A percentile compares a stretch with the other conserved stretches of the same genome.
phyloP scores from a whole-genome alignment of 2,888 invertebrate genomes.

The Stenchaetothrips biformis region DNA sequence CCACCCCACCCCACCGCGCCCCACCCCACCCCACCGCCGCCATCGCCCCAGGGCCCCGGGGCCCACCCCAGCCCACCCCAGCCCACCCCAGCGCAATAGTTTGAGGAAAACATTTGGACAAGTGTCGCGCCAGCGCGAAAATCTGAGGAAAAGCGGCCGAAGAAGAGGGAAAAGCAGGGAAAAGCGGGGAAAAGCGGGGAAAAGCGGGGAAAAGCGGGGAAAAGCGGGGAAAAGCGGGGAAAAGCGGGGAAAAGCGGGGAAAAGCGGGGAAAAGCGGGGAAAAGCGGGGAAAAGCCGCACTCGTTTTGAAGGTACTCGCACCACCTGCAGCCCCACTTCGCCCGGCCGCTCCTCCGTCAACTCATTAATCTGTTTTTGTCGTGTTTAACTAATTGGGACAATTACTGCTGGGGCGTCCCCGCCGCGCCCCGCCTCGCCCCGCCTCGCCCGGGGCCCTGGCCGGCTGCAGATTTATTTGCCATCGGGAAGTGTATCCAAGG shows the following conservation, averaged over 20 bases:
- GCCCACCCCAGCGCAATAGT: no score
- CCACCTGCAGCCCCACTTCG: no score
- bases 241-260: not conserved
- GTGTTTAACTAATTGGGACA: constrained; percentile 19
- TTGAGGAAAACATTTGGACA: no score
- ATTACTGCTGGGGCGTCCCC: not conserved
- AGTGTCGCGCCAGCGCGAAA: no score
- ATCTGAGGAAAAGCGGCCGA: no score
- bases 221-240: not conserved
- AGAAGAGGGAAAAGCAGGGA: not conserved
- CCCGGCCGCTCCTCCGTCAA: no score
- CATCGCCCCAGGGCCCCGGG: not conserved
- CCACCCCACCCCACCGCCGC: not conserved
- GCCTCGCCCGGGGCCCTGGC: not conserved
- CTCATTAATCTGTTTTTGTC: not conserved
- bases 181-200: no score
- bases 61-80: not conserved
- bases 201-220: not conserved
- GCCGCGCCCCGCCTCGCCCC: not conserved
- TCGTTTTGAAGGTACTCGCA: no score
- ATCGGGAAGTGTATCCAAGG: not conserved
- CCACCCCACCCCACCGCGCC: not conserved
- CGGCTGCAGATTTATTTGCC: not conserved
- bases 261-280: not conserved
- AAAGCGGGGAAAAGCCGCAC: not conserved